These are phyloP conservation scores for Scaptomyza polygonia DNA, from an alignment of 2,888 invertebrate genomes.

Conservation along the genomic window DNA sequence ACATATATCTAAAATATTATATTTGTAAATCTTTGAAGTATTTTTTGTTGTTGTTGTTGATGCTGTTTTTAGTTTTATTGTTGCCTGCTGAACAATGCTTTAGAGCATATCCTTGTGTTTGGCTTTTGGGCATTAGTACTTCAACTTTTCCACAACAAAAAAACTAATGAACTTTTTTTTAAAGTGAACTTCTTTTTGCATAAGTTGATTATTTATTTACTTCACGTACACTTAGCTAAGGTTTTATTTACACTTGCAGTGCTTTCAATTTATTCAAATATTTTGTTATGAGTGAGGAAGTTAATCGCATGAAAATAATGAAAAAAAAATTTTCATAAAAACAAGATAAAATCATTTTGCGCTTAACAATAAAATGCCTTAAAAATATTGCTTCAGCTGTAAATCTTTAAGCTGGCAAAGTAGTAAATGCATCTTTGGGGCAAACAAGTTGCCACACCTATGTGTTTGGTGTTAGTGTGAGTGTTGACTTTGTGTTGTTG, in stretches of 20 bases:
- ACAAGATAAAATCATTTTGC: too few species aligned
- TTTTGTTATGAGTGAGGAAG: too few species aligned
- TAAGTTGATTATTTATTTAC: neutral
- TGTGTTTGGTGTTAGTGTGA: conserved; percentile 2
- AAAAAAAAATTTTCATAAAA: too few species aligned
- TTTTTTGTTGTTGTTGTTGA: conserved; percentile 12
- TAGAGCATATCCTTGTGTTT: conserved; percentile 27
- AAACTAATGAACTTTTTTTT: neutral
- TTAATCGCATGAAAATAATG: too few species aligned
- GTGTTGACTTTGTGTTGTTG: conserved; percentile 14
- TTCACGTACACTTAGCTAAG: neutral
- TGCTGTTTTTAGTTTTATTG: conserved; percentile 14
- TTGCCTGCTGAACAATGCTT: conserved; percentile 23
- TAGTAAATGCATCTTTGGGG: conserved; percentile 2
- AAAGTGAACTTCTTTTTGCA: neutral
- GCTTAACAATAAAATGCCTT: neutral
- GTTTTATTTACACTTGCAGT: neutral
- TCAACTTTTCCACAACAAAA: conserved; percentile 12
- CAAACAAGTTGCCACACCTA: conserved; percentile 16
- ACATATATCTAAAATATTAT: conserved; percentile 17
- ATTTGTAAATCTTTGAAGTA: conserved; percentile 48
- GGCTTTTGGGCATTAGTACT: conserved; percentile 46
- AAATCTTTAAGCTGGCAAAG: conserved; percentile 15
- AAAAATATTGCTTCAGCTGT: conserved; percentile 5
- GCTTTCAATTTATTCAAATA: too few species aligned